Percentiles rank a stretch among this genome's conserved stretches.
Evolutionary conservation across 1,140 invertebrate genomes (phyloP).

Genomic region (Cherax destructor): DNA sequence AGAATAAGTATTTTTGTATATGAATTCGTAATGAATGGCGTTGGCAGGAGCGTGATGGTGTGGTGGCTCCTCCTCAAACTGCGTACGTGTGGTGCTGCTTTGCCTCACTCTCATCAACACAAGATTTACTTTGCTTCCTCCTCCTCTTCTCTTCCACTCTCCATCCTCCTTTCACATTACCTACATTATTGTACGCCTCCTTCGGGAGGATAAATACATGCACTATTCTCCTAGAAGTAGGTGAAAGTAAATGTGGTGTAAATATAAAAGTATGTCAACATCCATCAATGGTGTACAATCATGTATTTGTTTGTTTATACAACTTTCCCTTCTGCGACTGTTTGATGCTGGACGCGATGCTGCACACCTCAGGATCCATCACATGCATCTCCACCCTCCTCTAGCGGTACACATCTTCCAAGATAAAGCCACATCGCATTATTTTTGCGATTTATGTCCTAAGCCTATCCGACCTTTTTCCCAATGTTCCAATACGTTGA

Average conservation of each 20-base stretch:
- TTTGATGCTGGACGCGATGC: too few species aligned
- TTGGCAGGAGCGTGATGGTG: not conserved
- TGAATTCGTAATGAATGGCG: slow-evolving; percentile 29
- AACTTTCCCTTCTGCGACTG: not conserved
- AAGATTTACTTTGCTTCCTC: too few species aligned
- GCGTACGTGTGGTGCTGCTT: slow-evolving; percentile 49
- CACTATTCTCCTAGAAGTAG: not conserved
- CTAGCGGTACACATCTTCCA: too few species aligned
- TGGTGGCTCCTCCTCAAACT: slow-evolving; percentile 31
- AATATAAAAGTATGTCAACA: slow-evolving; percentile 47
- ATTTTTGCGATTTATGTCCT: slow-evolving; percentile 37
- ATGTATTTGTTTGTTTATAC: slow-evolving; percentile 46
- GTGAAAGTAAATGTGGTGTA: slow-evolving; percentile 30
- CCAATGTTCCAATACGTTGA: slow-evolving; percentile 57
- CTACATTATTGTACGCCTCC: too few species aligned
- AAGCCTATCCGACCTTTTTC: slow-evolving; percentile 60
- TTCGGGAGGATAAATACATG: not conserved
- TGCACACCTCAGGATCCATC: too few species aligned
- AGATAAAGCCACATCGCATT: slow-evolving; percentile 10
- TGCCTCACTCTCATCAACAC: not conserved
- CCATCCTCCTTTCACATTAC: too few species aligned
- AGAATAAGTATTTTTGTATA: not conserved
- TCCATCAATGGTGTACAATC: slow-evolving; percentile 54
- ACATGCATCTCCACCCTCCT: too few species aligned
- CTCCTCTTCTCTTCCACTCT: too few species aligned